These are phyloP conservation scores for Leptocoma aspasia DNA, from an alignment of 2,113 vertebrate species.

Conservation along the genomic window DNA sequence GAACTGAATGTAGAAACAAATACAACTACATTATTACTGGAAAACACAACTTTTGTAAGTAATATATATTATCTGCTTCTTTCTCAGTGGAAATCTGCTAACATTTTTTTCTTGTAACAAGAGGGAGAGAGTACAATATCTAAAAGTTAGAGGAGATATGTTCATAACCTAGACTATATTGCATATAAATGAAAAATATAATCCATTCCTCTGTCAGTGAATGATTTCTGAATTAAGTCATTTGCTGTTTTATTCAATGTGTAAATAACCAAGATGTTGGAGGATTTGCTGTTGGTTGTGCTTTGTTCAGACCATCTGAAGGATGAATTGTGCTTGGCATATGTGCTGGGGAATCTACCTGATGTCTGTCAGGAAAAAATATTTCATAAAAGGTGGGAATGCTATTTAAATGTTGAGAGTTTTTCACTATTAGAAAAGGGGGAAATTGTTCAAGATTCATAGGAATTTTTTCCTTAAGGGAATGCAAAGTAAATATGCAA, in stretches of 20 bases:
- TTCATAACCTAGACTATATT: not conserved
- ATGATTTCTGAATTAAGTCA: not conserved
- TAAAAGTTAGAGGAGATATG: not conserved
- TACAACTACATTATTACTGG: constrained; percentile 84
- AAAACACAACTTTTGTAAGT: constrained; percentile 95
- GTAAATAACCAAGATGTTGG: not conserved
- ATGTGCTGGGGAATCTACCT: not conserved
- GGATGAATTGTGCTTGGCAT: not conserved
- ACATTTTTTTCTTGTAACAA: not conserved
- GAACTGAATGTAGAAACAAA: constrained; percentile 92
- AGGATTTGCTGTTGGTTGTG: not conserved
- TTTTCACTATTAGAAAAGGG: not conserved
- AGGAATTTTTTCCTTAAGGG: not conserved
- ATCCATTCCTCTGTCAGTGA: not conserved
- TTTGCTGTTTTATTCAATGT: not conserved
- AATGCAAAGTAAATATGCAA: not conserved
- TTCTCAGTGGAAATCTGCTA: not conserved
- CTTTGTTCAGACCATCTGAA: not conserved
- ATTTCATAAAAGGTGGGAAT: not conserved
- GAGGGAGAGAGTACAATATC: not conserved
- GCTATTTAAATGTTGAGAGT: not conserved
- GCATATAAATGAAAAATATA: not conserved
- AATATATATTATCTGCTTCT: not conserved
- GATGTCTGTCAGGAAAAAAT: not conserved
- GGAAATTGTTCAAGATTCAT: not conserved